Evolutionary conservation across 2,113 vertebrate species (phyloP).

Genomic region (Stegastes partitus): DNA sequence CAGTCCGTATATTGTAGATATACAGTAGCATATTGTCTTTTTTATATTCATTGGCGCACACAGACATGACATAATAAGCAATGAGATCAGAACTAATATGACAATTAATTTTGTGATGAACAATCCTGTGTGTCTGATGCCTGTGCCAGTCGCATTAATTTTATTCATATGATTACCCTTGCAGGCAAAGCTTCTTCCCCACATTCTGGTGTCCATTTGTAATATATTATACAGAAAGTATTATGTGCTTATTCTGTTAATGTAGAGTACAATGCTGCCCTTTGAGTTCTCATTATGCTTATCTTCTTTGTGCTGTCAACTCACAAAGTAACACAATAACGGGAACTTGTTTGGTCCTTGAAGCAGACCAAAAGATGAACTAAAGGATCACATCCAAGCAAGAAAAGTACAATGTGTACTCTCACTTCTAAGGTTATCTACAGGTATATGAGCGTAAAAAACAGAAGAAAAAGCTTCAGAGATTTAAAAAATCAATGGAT

Average conservation of each 20-base stretch:
- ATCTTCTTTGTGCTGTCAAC: background rate
- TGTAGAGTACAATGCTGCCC: too few species aligned
- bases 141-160: conserved; percentile 18
- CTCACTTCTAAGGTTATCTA: background rate
- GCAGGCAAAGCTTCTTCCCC: background rate
- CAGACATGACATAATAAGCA: conserved; percentile 81
- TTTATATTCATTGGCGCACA: conserved; percentile 59
- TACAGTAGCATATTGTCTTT: conserved; percentile 40
- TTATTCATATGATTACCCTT: conserved; percentile 46
- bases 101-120: conserved; percentile 70
- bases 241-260: too few species aligned
- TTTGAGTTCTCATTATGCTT: background rate
- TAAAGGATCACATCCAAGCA: background rate
- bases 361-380: background rate
- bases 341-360: background rate
- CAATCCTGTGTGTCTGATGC: conserved; percentile 13
- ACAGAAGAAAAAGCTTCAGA: background rate
- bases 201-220: conserved; percentile 16
- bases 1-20: conserved; percentile 39
- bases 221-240: conserved; percentile 8
- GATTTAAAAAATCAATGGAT: background rate
- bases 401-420: background rate
- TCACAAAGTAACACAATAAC: background rate
- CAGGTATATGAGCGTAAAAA: background rate
- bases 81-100: conserved; percentile 78